Evolutionary conservation across 2,888 invertebrate species (phyloP).

Genomic region (Thera obeliscata): DNA sequence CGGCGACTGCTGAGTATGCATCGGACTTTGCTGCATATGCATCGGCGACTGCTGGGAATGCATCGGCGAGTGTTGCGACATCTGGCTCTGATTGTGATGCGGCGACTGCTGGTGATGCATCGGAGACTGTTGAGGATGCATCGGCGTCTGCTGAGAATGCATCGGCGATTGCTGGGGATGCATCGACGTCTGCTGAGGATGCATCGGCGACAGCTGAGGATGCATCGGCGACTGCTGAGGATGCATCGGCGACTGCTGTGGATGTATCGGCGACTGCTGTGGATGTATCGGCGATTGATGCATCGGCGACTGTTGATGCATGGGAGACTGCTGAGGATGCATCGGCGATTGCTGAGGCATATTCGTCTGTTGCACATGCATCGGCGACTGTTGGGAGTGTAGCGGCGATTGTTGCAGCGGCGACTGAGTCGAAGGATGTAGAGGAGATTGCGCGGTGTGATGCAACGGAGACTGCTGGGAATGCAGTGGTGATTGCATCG

Average conservation of each 20-base stretch:
- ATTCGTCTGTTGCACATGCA: slow-evolving; percentile 75
- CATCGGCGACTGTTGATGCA: slow-evolving; percentile 73
- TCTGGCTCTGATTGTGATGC: slow-evolving; percentile 54
- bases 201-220: slow-evolving; percentile 61
- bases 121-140: slow-evolving; percentile 58
- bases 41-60: slow-evolving; percentile 65
- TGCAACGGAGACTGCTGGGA: slow-evolving; percentile 70
- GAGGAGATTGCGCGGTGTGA: slow-evolving; percentile 50
- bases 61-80: slow-evolving; percentile 58
- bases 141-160: slow-evolving; percentile 59
- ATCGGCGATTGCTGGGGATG: slow-evolving; percentile 58
- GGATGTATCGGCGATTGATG: slow-evolving; percentile 64
- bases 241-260: slow-evolving; percentile 61
- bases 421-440: slow-evolving; percentile 61
- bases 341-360: slow-evolving; percentile 68
- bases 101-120: slow-evolving; percentile 69
- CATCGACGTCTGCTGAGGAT: slow-evolving; percentile 42
- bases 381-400: slow-evolving; percentile 67
- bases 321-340: slow-evolving; percentile 69
- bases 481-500: slow-evolving; percentile 61
- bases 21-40: slow-evolving; percentile 65
- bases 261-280: slow-evolving; percentile 35
- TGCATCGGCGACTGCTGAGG: slow-evolving; percentile 33
- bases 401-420: slow-evolving; percentile 66
- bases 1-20: slow-evolving; percentile 68